Percentiles rank a stretch among this genome's conserved stretches.
phyloP scores from a whole-genome alignment of 2,888 invertebrate species.

The Gnatocerus cornutus region DNA sequence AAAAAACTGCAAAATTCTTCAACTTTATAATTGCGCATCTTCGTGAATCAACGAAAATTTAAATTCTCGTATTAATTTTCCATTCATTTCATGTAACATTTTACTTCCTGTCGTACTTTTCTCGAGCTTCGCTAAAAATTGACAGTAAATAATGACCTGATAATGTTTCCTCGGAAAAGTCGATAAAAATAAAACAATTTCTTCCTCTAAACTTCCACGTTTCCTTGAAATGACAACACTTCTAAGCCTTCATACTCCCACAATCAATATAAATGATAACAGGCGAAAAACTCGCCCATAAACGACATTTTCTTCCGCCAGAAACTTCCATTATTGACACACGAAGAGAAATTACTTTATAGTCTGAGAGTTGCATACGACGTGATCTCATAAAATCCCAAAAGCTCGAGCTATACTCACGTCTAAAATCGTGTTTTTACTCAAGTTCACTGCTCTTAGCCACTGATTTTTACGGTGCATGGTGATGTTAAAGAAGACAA shows the following conservation, averaged over 20 bases:
- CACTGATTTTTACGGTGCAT: slow-evolving; percentile 16
- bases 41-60: background rate
- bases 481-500: background rate
- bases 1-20: too few species aligned
- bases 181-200: too few species aligned
- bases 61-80: too few species aligned
- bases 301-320: slow-evolving; percentile 11
- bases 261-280: slow-evolving; percentile 35
- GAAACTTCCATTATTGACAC: slow-evolving; percentile 36
- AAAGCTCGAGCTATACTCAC: slow-evolving; percentile 14
- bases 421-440: background rate
- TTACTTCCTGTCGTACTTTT: too few species aligned
- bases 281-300: slow-evolving; percentile 4
- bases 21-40: too few species aligned
- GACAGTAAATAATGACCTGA: too few species aligned
- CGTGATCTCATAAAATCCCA: slow-evolving; percentile 34
- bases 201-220: background rate
- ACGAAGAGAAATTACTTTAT: slow-evolving; percentile 34
- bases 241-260: slow-evolving; percentile 16
- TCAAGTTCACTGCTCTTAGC: background rate
- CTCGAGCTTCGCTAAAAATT: too few species aligned
- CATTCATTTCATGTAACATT: too few species aligned
- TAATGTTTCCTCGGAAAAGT: too few species aligned
- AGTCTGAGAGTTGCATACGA: slow-evolving; percentile 21
- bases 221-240: slow-evolving; percentile 15